phyloP scores from a whole-genome alignment of 2,888 invertebrate genomes.

The Orthonychiurus folsomi region DNA sequence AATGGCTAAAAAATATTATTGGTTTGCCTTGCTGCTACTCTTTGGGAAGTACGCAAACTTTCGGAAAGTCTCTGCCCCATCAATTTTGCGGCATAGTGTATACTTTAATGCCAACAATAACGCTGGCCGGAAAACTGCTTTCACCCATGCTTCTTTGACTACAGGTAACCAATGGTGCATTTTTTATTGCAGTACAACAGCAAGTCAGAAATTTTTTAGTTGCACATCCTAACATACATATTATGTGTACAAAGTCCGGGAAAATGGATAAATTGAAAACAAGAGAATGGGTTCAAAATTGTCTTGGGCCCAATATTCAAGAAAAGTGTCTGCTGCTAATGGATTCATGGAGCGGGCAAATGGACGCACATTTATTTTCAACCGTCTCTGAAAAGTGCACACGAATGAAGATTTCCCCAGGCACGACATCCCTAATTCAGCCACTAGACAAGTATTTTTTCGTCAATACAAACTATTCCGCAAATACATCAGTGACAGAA shows the following conservation, averaged over 20 bases:
- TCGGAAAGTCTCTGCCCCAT: too few relatives aligned
- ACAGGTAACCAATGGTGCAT: neutral
- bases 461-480: conserved; percentile 4
- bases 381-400: neutral
- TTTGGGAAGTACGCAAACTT: too few relatives aligned
- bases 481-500: neutral
- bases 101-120: conserved; percentile 3
- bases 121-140: neutral
- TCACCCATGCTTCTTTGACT: neutral
- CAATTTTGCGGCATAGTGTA: too few relatives aligned
- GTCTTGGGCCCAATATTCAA: neutral
- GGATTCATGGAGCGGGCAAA: neutral
- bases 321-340: neutral
- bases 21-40: too few relatives aligned
- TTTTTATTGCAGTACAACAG: neutral
- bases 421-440: neutral
- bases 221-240: neutral
- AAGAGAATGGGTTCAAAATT: conserved; percentile 1
- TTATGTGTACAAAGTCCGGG: neutral
- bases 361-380: neutral
- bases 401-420: neutral
- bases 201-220: neutral
- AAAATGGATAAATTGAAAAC: neutral
- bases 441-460: conserved; percentile 8
- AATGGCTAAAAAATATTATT: too few relatives aligned